A percentile compares a stretch with the other conserved stretches of the same genome.
Conservation (phyloP, 2,888 invertebrate genomes). For the Metacarcinus magister region DNA sequence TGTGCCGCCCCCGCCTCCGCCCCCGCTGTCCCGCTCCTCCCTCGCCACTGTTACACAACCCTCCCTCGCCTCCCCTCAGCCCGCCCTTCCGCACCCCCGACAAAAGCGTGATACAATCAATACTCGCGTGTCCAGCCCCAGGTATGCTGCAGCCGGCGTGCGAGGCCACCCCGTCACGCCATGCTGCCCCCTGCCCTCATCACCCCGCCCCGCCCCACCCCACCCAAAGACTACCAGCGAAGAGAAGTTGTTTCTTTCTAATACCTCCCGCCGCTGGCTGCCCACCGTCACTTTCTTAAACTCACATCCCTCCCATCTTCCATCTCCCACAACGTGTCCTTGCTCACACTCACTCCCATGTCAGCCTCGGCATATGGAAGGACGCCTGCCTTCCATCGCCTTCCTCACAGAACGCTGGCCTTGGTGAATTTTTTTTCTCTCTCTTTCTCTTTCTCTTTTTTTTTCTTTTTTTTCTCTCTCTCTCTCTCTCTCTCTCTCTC, state of each 20-base stretch:
- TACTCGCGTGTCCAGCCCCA: constrained; percentile 63
- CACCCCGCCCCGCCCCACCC: neutral
- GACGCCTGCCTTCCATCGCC: neutral
- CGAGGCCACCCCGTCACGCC: constrained; percentile 29
- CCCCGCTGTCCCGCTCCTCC: neutral
- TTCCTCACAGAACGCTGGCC: neutral
- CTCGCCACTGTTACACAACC: neutral
- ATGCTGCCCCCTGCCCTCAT: neutral
- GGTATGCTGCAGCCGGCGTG: constrained; percentile 55
- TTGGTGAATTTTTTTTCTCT: too few species aligned
- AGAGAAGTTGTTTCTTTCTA: neutral
- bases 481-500: too few species aligned
- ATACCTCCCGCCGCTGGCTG: neutral
- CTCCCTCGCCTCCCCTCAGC: constrained; percentile 27
- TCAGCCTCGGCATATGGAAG: neutral
- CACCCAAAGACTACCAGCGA: neutral
- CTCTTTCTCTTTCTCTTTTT: too few species aligned
- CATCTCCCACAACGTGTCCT: neutral
- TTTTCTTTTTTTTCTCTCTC: too few species aligned
- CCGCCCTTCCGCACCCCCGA: constrained; percentile 49
- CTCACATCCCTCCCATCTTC: neutral
- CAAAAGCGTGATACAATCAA: constrained; percentile 72
- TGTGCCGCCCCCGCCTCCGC: neutral
- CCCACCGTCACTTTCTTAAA: neutral
- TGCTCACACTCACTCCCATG: neutral